Evolutionary conservation across 2,888 invertebrate species (phyloP), one percentile per base, ranked within the genome.

Genomic region (Microdon myrmicae): DNA sequence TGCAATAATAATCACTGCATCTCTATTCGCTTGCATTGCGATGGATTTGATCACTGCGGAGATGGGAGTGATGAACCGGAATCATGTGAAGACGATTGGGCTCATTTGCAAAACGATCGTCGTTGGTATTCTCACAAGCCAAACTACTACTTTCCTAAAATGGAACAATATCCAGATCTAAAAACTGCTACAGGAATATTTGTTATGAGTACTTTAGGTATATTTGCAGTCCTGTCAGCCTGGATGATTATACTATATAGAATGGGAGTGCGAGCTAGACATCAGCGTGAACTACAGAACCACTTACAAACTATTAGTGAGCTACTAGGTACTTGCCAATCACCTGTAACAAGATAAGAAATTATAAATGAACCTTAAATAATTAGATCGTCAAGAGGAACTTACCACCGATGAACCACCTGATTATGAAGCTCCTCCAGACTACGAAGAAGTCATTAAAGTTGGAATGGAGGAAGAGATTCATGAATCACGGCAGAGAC

Each of bases 11-110:
- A 86, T 69, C 83, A 88, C 51, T 90, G 90, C 73, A 86, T 89
- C 69, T 84, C 87, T 1, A 82, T 82, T 35, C 82, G 85, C 14
- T 76, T 90, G 23, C 84, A 85, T 45, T 90, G 90, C 73, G 90
- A 90, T 75, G 88, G 88, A 4, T 87, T 88, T 68, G 88, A 90
- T 77, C 88, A 90, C 45, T 90, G 90, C 69, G 90, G 89, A 0
- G 89, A 89, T 73, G 83, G 83, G 60, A 87, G 86, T 68, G 89
- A 89, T 74, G 89, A 89, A 74, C 84, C 85, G 1, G 76, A 82
- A 1, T 82, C 84, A 35, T 89, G 88, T 68, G 82, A 82, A 71
- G 72, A 76, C 81, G 86, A 85, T 71, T 83, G 84, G 80, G 83
- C 83, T 26, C 73, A 81, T 43, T 76, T 82, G 29, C 81, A 82